Percentiles rank a stretch among this genome's conserved stretches.
Conservation (phyloP, 2,888 invertebrate genomes). For the Eupithecia abbreviata region DNA sequence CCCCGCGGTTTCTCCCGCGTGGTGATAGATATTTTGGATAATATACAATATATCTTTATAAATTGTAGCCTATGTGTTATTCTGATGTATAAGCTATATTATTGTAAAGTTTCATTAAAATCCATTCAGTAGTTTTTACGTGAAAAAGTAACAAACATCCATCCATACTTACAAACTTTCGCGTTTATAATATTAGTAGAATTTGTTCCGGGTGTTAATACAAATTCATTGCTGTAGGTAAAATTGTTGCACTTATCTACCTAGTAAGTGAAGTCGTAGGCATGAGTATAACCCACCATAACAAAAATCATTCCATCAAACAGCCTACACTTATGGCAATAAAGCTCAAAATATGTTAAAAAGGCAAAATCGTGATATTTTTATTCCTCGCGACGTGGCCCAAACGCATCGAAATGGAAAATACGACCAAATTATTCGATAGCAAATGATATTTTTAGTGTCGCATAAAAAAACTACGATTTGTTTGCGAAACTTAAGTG, state of each 20-base stretch:
- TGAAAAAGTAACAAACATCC: too few relatives aligned
- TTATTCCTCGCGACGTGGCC: not conserved
- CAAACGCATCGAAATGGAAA: slow-evolving; percentile 41
- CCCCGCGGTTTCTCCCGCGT: too few relatives aligned
- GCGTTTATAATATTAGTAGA: too few relatives aligned
- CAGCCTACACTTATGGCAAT: not conserved
- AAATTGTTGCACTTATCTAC: not conserved
- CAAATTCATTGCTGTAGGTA: not conserved
- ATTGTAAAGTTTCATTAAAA: too few relatives aligned
- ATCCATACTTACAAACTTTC: too few relatives aligned
- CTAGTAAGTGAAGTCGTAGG: not conserved
- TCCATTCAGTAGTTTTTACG: too few relatives aligned
- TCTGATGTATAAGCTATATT: too few relatives aligned
- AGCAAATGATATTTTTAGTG: slow-evolving; percentile 48
- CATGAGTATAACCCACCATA: not conserved
- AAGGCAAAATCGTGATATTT: not conserved
- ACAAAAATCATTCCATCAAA: not conserved
- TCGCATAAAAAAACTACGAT: slow-evolving; percentile 39
- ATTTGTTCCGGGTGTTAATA: not conserved
- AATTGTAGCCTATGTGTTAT: too few relatives aligned
- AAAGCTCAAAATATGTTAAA: slow-evolving; percentile 12
- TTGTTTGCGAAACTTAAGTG: slow-evolving; percentile 34
- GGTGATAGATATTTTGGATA: too few relatives aligned
- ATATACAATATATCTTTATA: too few relatives aligned
- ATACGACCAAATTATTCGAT: slow-evolving; percentile 51